Conservation (phyloP, 2,113 vertebrate genomes). For the Pedetes capensis region DNA sequence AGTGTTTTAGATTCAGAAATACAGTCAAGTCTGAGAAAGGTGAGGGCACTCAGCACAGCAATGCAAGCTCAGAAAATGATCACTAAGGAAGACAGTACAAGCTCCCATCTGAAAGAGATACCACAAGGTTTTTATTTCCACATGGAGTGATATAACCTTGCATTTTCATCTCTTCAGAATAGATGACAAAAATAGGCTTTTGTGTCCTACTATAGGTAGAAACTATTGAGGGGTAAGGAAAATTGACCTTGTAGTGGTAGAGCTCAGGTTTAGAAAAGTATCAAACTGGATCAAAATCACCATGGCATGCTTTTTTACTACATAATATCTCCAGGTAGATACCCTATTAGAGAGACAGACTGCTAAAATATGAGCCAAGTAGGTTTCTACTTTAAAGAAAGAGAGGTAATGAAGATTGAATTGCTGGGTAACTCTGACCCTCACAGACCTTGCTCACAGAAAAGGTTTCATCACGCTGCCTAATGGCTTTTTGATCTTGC, state of each 20-base stretch:
- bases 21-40: constrained; percentile 25
- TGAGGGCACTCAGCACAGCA: background rate
- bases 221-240: constrained; percentile 8
- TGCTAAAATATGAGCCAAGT: constrained; percentile 46
- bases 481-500: constrained; percentile 45
- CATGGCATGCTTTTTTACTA: background rate
- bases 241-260: constrained; percentile 22
- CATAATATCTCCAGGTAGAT: background rate
- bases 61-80: background rate
- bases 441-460: background rate
- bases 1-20: constrained; percentile 48
- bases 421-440: constrained; percentile 22
- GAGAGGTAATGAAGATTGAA: constrained; percentile 30
- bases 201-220: background rate
- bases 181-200: constrained; percentile 34
- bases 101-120: background rate
- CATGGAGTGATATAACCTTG: background rate
- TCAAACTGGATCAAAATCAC: constrained; percentile 11
- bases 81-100: background rate
- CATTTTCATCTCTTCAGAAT: constrained; percentile 45
- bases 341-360: background rate
- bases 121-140: constrained; percentile 6
- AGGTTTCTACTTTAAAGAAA: constrained; percentile 51
- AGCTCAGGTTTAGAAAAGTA: background rate
- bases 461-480: background rate